A percentile compares a stretch with the other conserved stretches of the same genome.
Conservation (phyloP, 2,113 vertebrate species). For the Puntigrus tetrazona region DNA sequence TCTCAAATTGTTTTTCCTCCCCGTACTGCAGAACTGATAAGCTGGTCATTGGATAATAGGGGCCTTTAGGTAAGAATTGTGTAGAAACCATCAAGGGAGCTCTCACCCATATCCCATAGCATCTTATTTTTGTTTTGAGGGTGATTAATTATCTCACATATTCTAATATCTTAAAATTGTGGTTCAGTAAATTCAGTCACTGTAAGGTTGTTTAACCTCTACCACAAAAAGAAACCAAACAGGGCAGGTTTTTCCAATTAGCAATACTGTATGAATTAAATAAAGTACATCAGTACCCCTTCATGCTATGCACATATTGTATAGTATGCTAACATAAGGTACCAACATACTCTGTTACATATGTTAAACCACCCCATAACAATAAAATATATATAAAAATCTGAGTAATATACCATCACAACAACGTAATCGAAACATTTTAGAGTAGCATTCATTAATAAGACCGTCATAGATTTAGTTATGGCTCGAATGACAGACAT, state of each 20-base stretch:
- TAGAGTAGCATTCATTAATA: not conserved
- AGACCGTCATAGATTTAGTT: not conserved
- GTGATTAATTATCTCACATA: not conserved
- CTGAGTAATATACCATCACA: not conserved
- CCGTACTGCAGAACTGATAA: conserved; percentile 27
- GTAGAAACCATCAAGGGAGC: conserved; percentile 17
- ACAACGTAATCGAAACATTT: not conserved
- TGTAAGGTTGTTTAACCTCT: not conserved
- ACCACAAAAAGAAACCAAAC: not conserved
- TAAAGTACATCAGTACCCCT: not conserved
- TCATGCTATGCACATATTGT: not conserved
- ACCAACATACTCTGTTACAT: not conserved
- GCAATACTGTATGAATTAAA: not conserved
- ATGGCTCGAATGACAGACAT: not conserved
- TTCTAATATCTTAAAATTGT: not conserved
- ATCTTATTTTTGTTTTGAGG: not conserved
- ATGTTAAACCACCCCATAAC: not conserved
- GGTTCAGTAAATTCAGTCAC: not conserved
- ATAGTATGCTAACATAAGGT: too few species aligned
- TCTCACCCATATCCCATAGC: conserved; percentile 3
- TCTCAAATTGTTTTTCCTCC: conserved; percentile 44
- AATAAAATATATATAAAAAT: not conserved
- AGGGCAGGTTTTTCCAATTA: not conserved
- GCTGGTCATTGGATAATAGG: conserved; percentile 35
- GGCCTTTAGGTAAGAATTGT: conserved; percentile 36